Evolutionary conservation across 1,140 invertebrate species (phyloP).

Genomic region (Mylabris phalerata): DNA sequence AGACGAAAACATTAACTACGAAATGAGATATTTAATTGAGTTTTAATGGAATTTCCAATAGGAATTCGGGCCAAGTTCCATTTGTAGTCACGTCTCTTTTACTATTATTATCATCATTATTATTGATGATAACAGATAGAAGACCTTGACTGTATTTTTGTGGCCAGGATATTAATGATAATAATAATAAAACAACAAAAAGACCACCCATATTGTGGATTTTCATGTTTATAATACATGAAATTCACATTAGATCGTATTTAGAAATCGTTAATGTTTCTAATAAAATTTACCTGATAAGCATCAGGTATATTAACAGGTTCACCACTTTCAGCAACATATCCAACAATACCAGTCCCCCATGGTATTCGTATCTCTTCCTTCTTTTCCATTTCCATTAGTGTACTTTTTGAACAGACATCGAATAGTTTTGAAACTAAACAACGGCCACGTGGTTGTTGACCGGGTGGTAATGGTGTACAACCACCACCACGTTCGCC

Average conservation of each 20-base stretch:
- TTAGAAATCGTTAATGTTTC: too few relatives aligned
- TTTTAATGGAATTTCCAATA: too few relatives aligned
- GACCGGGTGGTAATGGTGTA: conserved; percentile 30
- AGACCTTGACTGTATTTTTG: too few relatives aligned
- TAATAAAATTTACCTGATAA: conserved; percentile 64
- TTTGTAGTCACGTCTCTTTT: too few relatives aligned
- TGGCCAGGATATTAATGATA: too few relatives aligned
- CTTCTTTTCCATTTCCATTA: conserved; percentile 84
- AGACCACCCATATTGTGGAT: too few relatives aligned
- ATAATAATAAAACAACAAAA: too few relatives aligned
- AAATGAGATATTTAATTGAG: not conserved
- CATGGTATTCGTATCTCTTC: conserved; percentile 88
- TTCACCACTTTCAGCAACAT: conserved; percentile 87
- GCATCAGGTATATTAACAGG: conserved; percentile 93
- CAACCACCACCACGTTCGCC: conserved; percentile 52
- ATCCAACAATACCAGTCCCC: conserved; percentile 87
- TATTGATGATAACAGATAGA: too few relatives aligned
- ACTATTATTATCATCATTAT: too few relatives aligned
- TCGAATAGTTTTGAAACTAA: conserved; percentile 92
- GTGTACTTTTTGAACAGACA: conserved; percentile 81
- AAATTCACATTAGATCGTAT: too few relatives aligned
- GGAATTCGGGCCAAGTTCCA: too few relatives aligned
- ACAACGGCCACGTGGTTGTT: conserved; percentile 47
- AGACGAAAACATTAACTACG: not conserved
- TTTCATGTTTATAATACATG: too few relatives aligned